Evolutionary conservation across 2,888 invertebrate genomes (phyloP).

Genomic region (Operophtera brumata): DNA sequence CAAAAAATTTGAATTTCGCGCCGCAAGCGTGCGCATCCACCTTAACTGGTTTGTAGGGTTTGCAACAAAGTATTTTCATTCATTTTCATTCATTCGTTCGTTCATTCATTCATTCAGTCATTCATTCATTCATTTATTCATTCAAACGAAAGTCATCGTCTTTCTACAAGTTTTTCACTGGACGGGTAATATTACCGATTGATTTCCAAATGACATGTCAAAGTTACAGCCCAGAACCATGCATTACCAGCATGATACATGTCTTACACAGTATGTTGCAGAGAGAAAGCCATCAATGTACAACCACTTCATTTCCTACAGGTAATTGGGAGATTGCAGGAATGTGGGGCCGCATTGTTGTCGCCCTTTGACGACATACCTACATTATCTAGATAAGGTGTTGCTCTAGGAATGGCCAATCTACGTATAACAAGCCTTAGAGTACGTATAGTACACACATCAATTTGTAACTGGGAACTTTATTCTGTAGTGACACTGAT

Average conservation of each 20-base stretch:
- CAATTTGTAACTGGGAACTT: too few relatives aligned
- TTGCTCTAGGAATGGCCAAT: neutral
- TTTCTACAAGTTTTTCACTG: too few relatives aligned
- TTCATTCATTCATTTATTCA: too few relatives aligned
- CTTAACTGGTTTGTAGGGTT: too few relatives aligned
- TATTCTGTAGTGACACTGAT: too few relatives aligned
- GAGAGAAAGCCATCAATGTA: conserved; percentile 3
- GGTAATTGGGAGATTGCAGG: conserved; percentile 15
- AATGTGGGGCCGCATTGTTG: conserved; percentile 22
- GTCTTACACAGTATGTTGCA: neutral
- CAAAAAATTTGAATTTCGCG: too few relatives aligned
- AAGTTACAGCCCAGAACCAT: neutral
- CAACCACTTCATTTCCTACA: conserved; percentile 18
- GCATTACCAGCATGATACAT: neutral
- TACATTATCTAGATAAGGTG: neutral
- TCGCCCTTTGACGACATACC: conserved; percentile 12
- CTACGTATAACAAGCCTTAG: neutral
- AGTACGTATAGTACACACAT: too few relatives aligned
- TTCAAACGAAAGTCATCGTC: too few relatives aligned
- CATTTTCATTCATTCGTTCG: too few relatives aligned
- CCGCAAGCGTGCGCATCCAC: too few relatives aligned
- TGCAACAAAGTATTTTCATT: too few relatives aligned
- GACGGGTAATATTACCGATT: neutral
- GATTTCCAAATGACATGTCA: neutral
- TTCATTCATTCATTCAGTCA: too few relatives aligned